Conservation (phyloP, 1,140 invertebrate species). For the Sogatella furcifera region DNA sequence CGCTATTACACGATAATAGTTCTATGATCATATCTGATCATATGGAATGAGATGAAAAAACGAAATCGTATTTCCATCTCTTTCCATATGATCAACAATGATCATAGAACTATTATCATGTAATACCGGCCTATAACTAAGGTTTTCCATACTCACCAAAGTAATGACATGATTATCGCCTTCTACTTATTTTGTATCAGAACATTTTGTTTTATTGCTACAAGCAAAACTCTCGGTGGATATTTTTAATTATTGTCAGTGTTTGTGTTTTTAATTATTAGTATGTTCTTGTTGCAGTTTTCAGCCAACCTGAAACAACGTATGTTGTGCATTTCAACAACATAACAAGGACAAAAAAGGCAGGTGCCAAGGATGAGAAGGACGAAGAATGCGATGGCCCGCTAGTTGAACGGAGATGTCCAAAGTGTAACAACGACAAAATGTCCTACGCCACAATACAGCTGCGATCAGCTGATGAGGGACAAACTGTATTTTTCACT, state of each 20-base stretch:
- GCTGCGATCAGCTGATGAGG: constrained; percentile 94
- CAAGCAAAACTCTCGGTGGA: no score
- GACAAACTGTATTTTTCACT: constrained; percentile 96
- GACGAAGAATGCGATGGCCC: constrained; percentile 56
- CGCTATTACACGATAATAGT: no score
- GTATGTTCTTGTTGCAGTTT: constrained; percentile 42
- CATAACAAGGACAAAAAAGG: constrained; percentile 28
- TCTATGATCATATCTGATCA: no score
- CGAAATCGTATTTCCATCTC: no score
- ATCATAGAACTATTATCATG: background rate
- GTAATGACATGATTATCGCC: background rate
- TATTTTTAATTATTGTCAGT: no score
- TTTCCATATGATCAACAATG: no score
- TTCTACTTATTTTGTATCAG: background rate
- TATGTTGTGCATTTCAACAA: constrained; percentile 59
- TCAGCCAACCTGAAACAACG: constrained; percentile 46
- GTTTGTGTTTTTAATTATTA: background rate
- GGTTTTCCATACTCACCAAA: background rate
- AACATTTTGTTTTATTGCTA: background rate
- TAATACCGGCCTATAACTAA: background rate
- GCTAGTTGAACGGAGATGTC: constrained; percentile 75
- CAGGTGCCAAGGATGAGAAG: constrained; percentile 29
- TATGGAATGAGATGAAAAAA: no score
- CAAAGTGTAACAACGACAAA: constrained; percentile 77
- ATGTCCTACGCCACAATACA: constrained; percentile 95